Conservation (phyloP, 2,888 invertebrate species). For the Cryptus armator region DNA sequence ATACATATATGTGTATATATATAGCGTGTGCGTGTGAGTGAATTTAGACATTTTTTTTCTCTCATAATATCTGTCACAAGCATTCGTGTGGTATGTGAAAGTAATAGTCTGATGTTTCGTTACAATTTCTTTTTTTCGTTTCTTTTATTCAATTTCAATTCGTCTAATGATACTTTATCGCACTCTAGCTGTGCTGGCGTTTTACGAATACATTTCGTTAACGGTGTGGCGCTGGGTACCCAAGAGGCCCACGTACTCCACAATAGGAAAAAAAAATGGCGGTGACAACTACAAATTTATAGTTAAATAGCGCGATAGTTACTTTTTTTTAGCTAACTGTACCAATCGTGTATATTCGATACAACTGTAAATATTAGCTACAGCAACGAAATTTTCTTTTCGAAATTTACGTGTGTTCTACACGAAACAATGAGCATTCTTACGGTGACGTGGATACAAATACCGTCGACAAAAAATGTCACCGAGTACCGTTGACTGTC, state of each 20-base stretch:
- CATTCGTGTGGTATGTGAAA: conserved; percentile 62
- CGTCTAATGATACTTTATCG: not conserved
- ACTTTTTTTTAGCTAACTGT: no score
- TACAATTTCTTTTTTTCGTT: conserved; percentile 26
- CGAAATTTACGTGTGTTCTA: no score
- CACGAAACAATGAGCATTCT: no score
- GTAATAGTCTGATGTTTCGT: conserved; percentile 58
- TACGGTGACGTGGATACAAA: no score
- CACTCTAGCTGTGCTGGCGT: conserved; percentile 22
- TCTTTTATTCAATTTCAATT: conserved; percentile 1
- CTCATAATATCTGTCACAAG: conserved; percentile 57
- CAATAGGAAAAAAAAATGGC: not conserved
- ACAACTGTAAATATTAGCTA: no score
- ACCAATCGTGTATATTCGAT: no score
- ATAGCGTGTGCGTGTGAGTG: conserved; percentile 61
- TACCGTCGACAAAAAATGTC: no score
- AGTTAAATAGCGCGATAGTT: no score
- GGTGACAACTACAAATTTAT: no score
- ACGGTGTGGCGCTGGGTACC: no score
- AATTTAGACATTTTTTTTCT: conserved; percentile 44
- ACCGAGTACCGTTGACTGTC: no score
- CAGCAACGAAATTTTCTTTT: no score
- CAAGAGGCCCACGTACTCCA: not conserved
- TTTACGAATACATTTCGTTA: conserved; percentile 9
- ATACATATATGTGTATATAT: conserved; percentile 10